Conservation (phyloP, 2,113 vertebrate genomes). For the Ciconia boyciana region DNA sequence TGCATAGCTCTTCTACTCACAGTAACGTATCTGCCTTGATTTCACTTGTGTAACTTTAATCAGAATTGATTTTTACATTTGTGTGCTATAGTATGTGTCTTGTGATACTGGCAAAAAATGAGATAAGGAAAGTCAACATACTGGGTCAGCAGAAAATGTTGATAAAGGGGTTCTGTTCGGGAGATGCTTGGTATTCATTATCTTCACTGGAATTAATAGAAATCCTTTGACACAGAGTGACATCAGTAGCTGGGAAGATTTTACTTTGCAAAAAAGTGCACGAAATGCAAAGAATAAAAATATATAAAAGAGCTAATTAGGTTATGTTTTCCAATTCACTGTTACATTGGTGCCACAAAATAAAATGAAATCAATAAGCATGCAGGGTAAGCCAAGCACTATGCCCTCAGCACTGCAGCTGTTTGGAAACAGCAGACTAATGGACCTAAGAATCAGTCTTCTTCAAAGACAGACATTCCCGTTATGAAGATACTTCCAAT, state of each 20-base stretch:
- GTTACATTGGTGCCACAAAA: background rate
- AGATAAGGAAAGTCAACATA: background rate
- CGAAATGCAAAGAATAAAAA: background rate
- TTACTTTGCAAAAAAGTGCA: background rate
- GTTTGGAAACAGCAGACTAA: background rate
- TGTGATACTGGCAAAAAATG: background rate
- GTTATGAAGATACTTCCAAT: background rate
- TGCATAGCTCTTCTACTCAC: background rate
- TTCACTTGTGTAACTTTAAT: background rate
- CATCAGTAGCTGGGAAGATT: background rate
- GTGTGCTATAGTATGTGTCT: background rate
- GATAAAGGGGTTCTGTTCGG: background rate
- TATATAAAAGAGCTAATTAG: background rate
- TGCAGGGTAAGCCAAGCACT: background rate
- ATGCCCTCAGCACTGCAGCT: background rate
- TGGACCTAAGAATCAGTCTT: background rate
- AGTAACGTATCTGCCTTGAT: background rate
- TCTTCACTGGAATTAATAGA: background rate
- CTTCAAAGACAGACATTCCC: background rate
- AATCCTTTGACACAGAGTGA: background rate
- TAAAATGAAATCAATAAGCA: background rate
- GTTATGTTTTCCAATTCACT: background rate
- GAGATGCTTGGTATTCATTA: background rate
- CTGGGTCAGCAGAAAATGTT: background rate
- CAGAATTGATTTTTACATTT: background rate